Base-by-base conservation (phyloP, 2,888 invertebrate species). In the Drosophila diplacantha region DNA sequence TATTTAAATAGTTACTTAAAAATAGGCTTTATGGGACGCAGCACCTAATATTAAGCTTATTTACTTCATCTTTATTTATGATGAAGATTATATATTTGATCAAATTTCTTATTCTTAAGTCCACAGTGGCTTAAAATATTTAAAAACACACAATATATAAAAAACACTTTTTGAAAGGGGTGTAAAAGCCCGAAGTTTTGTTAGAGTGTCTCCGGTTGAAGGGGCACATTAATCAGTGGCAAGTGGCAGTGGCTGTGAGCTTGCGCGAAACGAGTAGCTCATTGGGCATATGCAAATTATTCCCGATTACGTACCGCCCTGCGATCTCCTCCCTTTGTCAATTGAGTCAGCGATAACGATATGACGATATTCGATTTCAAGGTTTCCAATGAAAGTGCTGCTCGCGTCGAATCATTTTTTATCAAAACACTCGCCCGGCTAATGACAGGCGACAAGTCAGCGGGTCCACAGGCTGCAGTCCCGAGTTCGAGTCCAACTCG, bases 361-460 rank as follows among this genome's bases (percentile, higher is more conserved):
- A 57, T 67, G 56, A 34, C 51, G 52, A 57, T 54, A 49, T 69
- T 64, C 64, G 51, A 68, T 68, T 78, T 68, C 80, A 78, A 78
- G 78, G 78, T 79, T 77, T 75, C 57, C 73, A 75, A 61, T 62
- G 58, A 79, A 61, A 65, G 67, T 63, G 56, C 66, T 52, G 46
- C 35, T 41, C 37, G 41, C 38, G 16, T 46, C 57, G 69, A 69
- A 69, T 78, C 69, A 78, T 82, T 78, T 80, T 76, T 78, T 80
- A 78, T 81, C 69, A 77, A 62, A 65, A 64, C 69, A 72, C 57
- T 63, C 63, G 54, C 22, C 65, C 47, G 66, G 80, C 80, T 79
- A 76, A 74, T 76, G 77, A 80, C 80, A 80, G 61, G 80, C 72
- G 80, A 80, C 74, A 82, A 77, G 65, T 81, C 76, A 79, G 76